Evolutionary conservation across 2,797 vertebrate genomes (phyloP).

Genomic region (Nyctalus aviator): DNA sequence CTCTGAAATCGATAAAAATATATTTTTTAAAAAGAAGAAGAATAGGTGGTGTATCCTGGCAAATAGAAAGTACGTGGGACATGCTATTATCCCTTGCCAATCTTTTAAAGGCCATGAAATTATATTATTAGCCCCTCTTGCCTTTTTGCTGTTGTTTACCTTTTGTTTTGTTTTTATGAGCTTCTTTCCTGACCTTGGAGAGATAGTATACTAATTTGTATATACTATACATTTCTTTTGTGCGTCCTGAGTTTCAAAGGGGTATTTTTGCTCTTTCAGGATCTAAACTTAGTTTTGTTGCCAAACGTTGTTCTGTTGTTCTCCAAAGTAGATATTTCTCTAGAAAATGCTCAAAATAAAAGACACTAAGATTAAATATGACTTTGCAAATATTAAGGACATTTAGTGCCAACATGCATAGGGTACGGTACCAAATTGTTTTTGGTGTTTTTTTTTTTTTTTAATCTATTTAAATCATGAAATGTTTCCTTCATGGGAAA

Average conservation of each 20-base stretch:
- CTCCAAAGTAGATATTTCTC: slow-evolving; percentile 27
- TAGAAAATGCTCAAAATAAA: slow-evolving; percentile 24
- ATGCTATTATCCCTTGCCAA: background rate
- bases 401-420: background rate
- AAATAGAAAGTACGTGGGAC: background rate
- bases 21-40: background rate
- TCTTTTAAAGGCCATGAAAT: background rate
- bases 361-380: slow-evolving; percentile 50
- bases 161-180: background rate
- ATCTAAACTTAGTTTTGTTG: slow-evolving; percentile 44
- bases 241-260: slow-evolving; percentile 12
- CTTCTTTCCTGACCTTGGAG: background rate
- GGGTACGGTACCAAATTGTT: slow-evolving; percentile 41
- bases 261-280: slow-evolving; percentile 31
- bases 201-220: background rate
- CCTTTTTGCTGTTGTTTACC: background rate
- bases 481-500: slow-evolving; percentile 68
- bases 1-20: too few species aligned
- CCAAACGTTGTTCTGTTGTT: slow-evolving; percentile 24
- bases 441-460: background rate
- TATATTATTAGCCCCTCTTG: background rate
- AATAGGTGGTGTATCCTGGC: background rate
- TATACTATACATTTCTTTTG: background rate
- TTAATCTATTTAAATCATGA: slow-evolving; percentile 51
- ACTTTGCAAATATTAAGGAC: slow-evolving; percentile 48